Percentiles rank a stretch among this genome's conserved stretches.
phyloP scores from a whole-genome alignment of 2,797 vertebrate genomes.

The Lateolabrax maculatus region DNA sequence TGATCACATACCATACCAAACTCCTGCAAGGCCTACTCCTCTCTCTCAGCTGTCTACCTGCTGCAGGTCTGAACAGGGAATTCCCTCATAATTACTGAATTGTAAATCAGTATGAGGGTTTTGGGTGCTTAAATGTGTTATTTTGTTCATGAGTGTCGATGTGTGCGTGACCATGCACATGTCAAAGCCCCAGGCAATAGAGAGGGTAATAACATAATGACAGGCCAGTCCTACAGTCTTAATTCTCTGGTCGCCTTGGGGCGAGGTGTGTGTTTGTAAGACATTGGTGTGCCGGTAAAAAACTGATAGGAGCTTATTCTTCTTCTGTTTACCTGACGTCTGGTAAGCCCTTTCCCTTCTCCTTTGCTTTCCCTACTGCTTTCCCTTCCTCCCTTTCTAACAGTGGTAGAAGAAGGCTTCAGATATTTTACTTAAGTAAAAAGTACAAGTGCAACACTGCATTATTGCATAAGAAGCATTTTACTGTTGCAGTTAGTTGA shows the following conservation, averaged over 20 bases:
- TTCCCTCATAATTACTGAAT: conserved; percentile 20
- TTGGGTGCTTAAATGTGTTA: conserved; percentile 20
- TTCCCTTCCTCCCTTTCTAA: not conserved
- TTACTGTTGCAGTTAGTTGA: not conserved
- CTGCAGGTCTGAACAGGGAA: conserved; percentile 58
- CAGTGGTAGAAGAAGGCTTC: not conserved
- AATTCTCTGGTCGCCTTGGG: conserved; percentile 45
- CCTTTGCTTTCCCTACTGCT: not conserved
- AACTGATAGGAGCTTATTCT: conserved; percentile 14
- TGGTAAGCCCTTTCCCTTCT: not conserved
- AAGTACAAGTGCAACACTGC: not conserved
- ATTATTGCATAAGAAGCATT: not conserved
- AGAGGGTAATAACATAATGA: conserved; percentile 65
- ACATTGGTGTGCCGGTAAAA: not conserved
- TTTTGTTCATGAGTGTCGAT: conserved; percentile 29
- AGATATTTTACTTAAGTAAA: not conserved
- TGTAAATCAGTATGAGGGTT: conserved; percentile 39
- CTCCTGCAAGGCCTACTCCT: conserved; percentile 14
- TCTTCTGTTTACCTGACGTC: conserved; percentile 2
- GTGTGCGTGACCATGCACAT: conserved; percentile 25
- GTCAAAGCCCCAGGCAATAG: conserved; percentile 32
- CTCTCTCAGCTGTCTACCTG: conserved; percentile 13
- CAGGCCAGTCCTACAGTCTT: conserved; percentile 45
- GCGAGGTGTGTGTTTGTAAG: conserved; percentile 39
- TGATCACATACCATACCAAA: not conserved